These are phyloP conservation scores for Gandaritis pyraliata DNA, from an alignment of 2,888 invertebrate species.

Conservation along the genomic window DNA sequence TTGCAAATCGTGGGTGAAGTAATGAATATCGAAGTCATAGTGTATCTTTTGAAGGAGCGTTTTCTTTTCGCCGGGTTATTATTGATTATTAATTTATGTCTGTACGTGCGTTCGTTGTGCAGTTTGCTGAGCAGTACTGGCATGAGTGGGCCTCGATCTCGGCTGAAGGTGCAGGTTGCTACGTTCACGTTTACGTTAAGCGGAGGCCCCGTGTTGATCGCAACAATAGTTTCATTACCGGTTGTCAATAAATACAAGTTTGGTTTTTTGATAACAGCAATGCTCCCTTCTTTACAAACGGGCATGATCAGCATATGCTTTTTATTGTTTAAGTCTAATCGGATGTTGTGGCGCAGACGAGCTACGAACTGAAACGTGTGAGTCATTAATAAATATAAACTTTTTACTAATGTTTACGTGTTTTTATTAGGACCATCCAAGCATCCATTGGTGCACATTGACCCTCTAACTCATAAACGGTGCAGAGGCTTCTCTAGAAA, in stretches of 20 bases:
- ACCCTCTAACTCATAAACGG: too few relatives aligned
- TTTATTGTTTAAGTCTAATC: conserved; percentile 28
- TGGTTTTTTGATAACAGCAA: conserved; percentile 1
- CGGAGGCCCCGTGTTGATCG: conserved; percentile 24
- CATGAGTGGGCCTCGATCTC: conserved; percentile 2
- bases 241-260: not conserved
- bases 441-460: too few relatives aligned
- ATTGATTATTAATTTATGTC: conserved; percentile 18
- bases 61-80: conserved; percentile 16
- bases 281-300: conserved; percentile 18
- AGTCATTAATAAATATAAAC: not conserved
- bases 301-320: conserved; percentile 16
- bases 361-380: not conserved
- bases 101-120: conserved; percentile 20
- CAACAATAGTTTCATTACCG: conserved; percentile 11
- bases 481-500: too few relatives aligned
- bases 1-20: conserved; percentile 14
- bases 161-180: conserved; percentile 24
- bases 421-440: not conserved
- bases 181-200: conserved; percentile 15
- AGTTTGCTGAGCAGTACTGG: conserved; percentile 17
- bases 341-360: conserved; percentile 24
- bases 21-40: not conserved
- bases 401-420: too few relatives aligned
- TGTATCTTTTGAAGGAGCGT: conserved; percentile 9